phyloP scores from a whole-genome alignment of 2,113 vertebrate genomes.

The Desmodus rotundus region DNA sequence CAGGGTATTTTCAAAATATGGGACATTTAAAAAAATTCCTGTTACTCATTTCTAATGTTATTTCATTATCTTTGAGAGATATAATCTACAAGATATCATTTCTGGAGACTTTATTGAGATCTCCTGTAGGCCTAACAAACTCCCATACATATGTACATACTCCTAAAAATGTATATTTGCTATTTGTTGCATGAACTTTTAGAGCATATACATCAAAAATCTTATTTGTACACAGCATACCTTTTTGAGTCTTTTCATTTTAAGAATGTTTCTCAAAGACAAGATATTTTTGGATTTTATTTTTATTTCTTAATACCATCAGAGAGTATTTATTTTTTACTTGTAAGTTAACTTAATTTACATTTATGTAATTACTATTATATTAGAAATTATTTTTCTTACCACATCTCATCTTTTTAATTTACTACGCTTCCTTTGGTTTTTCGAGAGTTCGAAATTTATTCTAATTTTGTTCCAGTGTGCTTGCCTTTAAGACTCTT shows the following conservation, averaged over 20 bases:
- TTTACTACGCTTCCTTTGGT: neutral
- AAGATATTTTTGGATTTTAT: neutral
- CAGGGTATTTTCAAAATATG: neutral
- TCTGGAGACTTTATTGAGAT: neutral
- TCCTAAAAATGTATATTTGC: slow-evolving; percentile 20
- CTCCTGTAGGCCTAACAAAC: neutral
- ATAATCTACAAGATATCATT: neutral
- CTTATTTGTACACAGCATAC: neutral
- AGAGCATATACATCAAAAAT: neutral
- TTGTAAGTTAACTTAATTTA: neutral
- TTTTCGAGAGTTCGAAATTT: neutral
- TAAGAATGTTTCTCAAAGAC: neutral
- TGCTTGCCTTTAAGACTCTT: neutral
- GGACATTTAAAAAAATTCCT: neutral
- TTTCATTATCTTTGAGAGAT: neutral
- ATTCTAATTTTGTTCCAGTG: neutral
- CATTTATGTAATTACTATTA: neutral
- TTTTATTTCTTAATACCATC: slow-evolving; percentile 8
- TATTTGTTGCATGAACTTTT: neutral
- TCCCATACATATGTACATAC: neutral
- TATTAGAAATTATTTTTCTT: neutral
- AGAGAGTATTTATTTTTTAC: neutral
- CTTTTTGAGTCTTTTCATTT: neutral
- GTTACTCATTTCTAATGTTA: neutral
- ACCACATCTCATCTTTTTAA: neutral